phyloP scores from a whole-genome alignment of 2,888 invertebrate genomes.

The Drosophila algonquin region DNA sequence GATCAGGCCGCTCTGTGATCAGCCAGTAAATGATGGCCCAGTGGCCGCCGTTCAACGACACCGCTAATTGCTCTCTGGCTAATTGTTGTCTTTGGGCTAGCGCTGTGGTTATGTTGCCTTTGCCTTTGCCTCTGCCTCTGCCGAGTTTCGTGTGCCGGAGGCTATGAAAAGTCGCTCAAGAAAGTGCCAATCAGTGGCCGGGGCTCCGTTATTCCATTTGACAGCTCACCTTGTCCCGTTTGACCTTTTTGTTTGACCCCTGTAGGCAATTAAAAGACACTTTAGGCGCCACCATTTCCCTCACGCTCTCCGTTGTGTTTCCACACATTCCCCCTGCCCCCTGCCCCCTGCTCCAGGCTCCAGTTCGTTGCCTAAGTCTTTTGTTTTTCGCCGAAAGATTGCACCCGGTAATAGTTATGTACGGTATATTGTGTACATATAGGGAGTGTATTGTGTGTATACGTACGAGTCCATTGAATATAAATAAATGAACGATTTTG shows the following conservation, averaged over 20 bases:
- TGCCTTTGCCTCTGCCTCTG: not conserved
- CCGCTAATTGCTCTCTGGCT: slow-evolving; percentile 61
- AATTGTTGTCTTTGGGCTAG: slow-evolving; percentile 51
- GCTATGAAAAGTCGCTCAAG: slow-evolving; percentile 72
- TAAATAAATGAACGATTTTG: not conserved
- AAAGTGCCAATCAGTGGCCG: slow-evolving; percentile 65
- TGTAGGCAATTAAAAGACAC: slow-evolving; percentile 45
- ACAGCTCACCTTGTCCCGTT: slow-evolving; percentile 55
- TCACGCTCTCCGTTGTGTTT: slow-evolving; percentile 1
- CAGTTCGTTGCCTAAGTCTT: slow-evolving; percentile 44
- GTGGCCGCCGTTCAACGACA: slow-evolving; percentile 57
- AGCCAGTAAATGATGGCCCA: slow-evolving; percentile 69
- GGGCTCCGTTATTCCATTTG: slow-evolving; percentile 55
- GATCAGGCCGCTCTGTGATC: slow-evolving; percentile 66
- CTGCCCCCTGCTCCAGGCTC: not conserved
- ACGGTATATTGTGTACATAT: not conserved
- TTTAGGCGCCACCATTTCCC: slow-evolving; percentile 31
- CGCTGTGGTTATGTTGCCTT: slow-evolving; percentile 10
- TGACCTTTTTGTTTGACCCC: slow-evolving; percentile 37
- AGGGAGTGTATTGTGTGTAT: not conserved
- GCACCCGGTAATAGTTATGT: not conserved
- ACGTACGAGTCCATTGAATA: not conserved
- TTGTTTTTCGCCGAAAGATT: slow-evolving; percentile 33
- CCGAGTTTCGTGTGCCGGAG: slow-evolving; percentile 43
- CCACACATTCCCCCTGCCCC: not conserved